Conservation (phyloP, 2,888 invertebrate genomes). For the Phorcus lineatus region DNA sequence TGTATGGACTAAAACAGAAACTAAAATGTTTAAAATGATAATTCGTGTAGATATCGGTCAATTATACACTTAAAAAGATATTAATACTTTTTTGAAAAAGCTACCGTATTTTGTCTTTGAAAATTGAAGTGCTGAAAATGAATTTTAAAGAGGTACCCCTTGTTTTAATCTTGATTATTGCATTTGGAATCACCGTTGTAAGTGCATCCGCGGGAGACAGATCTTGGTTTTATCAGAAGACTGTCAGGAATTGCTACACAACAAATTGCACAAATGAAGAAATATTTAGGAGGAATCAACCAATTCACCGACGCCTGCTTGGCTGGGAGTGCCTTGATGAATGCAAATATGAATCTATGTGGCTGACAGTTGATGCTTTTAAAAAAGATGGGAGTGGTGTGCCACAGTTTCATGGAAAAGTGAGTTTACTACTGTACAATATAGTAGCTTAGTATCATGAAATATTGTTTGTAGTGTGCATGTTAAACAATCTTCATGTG, state of each 20-base stretch:
- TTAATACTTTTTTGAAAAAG: too few species aligned
- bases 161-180: neutral
- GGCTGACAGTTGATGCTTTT: slow-evolving; percentile 90
- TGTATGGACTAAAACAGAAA: too few species aligned
- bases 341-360: slow-evolving; percentile 94
- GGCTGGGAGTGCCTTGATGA: slow-evolving; percentile 91
- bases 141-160: neutral
- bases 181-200: neutral
- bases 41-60: too few species aligned
- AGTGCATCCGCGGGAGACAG: slow-evolving; percentile 61
- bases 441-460: too few species aligned
- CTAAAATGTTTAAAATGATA: too few species aligned
- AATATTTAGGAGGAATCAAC: slow-evolving; percentile 45
- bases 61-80: too few species aligned
- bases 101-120: too few species aligned
- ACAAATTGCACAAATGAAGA: slow-evolving; percentile 47
- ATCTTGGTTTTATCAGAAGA: slow-evolving; percentile 61
- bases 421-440: slow-evolving; percentile 75
- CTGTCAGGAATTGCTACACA: slow-evolving; percentile 50
- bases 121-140: too few species aligned
- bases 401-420: slow-evolving; percentile 97
- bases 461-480: too few species aligned
- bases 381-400: slow-evolving; percentile 82
- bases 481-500: too few species aligned
- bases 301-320: slow-evolving; percentile 53